Conservation (phyloP, 2,113 vertebrate genomes). For the Phylloscopus trochilus region DNA sequence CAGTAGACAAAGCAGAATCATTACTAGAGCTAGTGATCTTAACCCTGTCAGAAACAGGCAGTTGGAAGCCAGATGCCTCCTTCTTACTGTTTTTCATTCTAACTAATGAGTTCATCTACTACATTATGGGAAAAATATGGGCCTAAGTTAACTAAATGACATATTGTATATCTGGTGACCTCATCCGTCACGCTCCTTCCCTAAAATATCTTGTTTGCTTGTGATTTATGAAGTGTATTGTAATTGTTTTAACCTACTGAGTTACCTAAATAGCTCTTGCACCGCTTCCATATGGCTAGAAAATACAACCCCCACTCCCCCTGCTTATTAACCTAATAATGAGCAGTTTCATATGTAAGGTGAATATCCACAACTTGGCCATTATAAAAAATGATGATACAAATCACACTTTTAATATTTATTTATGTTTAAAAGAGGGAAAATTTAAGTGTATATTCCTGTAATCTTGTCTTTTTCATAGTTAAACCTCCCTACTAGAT, state of each 20-base stretch:
- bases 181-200: slow-evolving; percentile 70
- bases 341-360: neutral
- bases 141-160: slow-evolving; percentile 72
- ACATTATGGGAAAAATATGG: slow-evolving; percentile 71
- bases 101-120: slow-evolving; percentile 74
- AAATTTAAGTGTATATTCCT: neutral
- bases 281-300: slow-evolving; percentile 23
- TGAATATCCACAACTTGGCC: neutral
- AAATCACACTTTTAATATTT: neutral
- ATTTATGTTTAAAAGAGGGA: neutral
- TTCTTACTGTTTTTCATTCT: slow-evolving; percentile 71
- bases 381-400: neutral
- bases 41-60: slow-evolving; percentile 41
- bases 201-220: slow-evolving; percentile 67
- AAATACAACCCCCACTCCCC: neutral
- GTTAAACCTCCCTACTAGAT: neutral
- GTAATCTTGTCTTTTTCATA: neutral
- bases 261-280: slow-evolving; percentile 56
- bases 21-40: slow-evolving; percentile 37
- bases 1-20: slow-evolving; percentile 37
- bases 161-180: slow-evolving; percentile 59
- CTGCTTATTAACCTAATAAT: neutral
- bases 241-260: slow-evolving; percentile 64
- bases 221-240: slow-evolving; percentile 66
- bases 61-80: slow-evolving; percentile 71